These are phyloP conservation scores for Pheosia gnoma DNA, from an alignment of 2,888 invertebrate species.

Conservation along the genomic window DNA sequence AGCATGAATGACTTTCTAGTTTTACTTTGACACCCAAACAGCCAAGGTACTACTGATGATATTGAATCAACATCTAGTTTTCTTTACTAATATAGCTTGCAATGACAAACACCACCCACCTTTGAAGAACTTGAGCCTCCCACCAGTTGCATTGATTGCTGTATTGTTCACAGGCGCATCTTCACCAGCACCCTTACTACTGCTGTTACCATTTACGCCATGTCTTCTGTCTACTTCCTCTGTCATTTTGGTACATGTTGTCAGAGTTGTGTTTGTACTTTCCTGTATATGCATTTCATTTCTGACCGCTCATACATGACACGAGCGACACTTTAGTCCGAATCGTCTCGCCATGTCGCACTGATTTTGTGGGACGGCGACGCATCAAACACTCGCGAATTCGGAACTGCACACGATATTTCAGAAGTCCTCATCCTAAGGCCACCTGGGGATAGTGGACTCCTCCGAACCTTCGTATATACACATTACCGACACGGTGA, in stretches of 20 bases:
- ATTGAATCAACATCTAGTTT: conserved; percentile 17
- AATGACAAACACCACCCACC: conserved; percentile 71
- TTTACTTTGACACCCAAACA: conserved; percentile 49
- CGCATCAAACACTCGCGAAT: conserved; percentile 67
- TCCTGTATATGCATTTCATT: conserved; percentile 88
- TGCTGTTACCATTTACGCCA: conserved; percentile 88
- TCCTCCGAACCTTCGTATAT: conserved; percentile 73
- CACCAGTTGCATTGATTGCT: conserved; percentile 84
- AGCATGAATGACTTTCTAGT: conserved; percentile 83
- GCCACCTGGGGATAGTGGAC: conserved; percentile 78
- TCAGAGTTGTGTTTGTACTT: conserved; percentile 87
- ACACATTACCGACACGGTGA: conserved; percentile 82
- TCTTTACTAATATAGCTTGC: conserved; percentile 17
- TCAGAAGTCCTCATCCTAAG: conserved; percentile 81
- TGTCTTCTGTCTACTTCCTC: conserved; percentile 88
- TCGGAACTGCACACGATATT: conserved; percentile 68
- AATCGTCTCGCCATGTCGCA: conserved; percentile 77
- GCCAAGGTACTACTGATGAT: conserved; percentile 27
- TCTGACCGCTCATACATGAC: conserved; percentile 80
- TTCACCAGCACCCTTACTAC: conserved; percentile 80
- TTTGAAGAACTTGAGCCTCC: conserved; percentile 92
- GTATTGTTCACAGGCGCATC: conserved; percentile 76
- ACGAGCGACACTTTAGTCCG: conserved; percentile 78
- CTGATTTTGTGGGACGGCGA: conserved; percentile 60
- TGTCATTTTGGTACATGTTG: conserved; percentile 88